A percentile compares a stretch with the other conserved stretches of the same genome.
Evolutionary conservation across 64 coral and sea anemone genomes (phyloP).

Genomic region (Stylophora pistillata): DNA sequence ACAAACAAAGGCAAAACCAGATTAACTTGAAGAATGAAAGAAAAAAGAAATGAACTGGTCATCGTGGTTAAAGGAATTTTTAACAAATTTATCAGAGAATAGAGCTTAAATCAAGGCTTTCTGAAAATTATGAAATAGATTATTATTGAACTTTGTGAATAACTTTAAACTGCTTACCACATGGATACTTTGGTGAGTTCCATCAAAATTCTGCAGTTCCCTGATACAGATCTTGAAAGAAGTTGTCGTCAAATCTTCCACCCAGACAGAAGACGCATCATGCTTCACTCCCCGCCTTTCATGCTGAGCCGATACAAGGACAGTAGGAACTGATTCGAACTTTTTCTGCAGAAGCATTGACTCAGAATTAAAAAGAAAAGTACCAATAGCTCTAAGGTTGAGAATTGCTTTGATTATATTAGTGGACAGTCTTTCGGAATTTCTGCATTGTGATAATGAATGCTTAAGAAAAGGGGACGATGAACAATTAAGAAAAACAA

Average conservation of each 20-base stretch:
- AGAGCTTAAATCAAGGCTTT: too few relatives aligned
- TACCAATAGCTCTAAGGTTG: not conserved
- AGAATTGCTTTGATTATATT: too few relatives aligned
- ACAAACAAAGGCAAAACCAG: too few relatives aligned
- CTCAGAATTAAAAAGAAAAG: not conserved
- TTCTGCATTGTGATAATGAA: too few relatives aligned
- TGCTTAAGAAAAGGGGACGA: too few relatives aligned
- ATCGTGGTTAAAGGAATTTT: too few relatives aligned
- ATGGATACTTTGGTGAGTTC: constrained; percentile 8
- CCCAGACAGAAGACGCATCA: constrained; percentile 22
- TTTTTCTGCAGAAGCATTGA: not conserved
- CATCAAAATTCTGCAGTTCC: constrained; percentile 17
- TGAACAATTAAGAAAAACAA: too few relatives aligned
- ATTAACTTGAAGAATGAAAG: too few relatives aligned
- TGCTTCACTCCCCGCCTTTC: constrained; percentile 19
- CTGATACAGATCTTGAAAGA: constrained; percentile 20
- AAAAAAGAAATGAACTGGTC: too few relatives aligned
- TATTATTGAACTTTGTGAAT: not conserved
- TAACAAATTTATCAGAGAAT: too few relatives aligned
- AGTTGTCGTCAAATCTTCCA: not conserved
- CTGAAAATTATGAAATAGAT: not conserved
- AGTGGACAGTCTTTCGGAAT: too few relatives aligned
- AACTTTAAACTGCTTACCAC: not conserved
- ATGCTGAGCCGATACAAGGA: constrained; percentile 15
- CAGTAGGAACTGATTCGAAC: constrained; percentile 6